Evolutionary conservation across 2,797 vertebrate genomes (phyloP).

Genomic region (Limnodromus scolopaceus): DNA sequence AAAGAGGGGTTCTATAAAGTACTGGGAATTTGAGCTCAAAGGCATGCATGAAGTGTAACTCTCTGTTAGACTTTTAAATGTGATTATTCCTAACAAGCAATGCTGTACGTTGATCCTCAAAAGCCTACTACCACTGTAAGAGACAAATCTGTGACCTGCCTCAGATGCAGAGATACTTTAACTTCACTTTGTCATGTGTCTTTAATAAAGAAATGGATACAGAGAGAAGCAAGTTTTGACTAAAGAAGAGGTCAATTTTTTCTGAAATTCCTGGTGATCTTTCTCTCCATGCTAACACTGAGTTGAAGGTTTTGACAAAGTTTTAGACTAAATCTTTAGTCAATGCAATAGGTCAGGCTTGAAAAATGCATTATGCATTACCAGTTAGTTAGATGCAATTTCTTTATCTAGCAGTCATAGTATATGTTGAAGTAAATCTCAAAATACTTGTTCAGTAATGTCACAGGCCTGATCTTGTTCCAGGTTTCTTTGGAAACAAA

Average conservation of each 20-base stretch:
- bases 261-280: background rate
- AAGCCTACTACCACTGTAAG: background rate
- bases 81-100: background rate
- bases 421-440: background rate
- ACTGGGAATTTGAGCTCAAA: background rate
- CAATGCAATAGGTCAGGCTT: background rate
- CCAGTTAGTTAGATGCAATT: background rate
- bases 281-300: background rate
- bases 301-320: background rate
- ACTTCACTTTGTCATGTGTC: background rate
- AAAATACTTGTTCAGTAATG: background rate
- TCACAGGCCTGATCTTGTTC: background rate
- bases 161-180: background rate
- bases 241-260: background rate
- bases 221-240: background rate
- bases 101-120: background rate
- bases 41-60: background rate
- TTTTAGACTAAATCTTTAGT: background rate
- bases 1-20: background rate
- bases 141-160: background rate
- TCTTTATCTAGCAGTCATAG: background rate
- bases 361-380: background rate
- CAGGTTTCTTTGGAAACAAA: background rate
- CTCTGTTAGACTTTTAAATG: background rate
- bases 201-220: background rate